Evolutionary conservation across 2,797 vertebrate species (phyloP), one percentile per base, ranked within the genome.

Genomic region (Cryptoprocta ferox): DNA sequence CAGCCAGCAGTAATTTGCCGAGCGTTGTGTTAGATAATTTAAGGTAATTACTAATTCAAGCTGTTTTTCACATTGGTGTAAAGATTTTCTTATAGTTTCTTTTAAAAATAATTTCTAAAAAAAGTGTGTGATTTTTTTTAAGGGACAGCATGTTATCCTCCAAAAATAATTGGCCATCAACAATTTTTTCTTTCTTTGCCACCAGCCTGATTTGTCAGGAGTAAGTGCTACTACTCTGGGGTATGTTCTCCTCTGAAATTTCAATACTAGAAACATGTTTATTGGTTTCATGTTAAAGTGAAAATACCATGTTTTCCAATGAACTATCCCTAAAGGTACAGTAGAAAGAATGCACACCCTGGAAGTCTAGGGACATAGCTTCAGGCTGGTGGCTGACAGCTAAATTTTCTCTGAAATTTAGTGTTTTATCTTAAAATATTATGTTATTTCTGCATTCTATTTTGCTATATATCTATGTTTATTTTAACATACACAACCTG

Each of bases 221-320:
- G 19, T 92, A 76, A 81, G 30, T 61, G 13, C 61, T 70, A 50
- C 18, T 91, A 45, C 8, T 82, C 73, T 94, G 30, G 39, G 28
- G 5, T 63, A 19, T 63, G 15, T 35, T 92, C 13, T 14, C 53
- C 96, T 53, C 53, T 68, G 30, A 82, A 91, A 96, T 82, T 79
- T 30, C 14, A 70, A 10, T 91, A 63, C n/a, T 79, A 70, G 53
- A 91, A 70, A 35, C 37, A n/a, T 2, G 18, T 65, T 93, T 91
- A 59, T 91, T 89, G 6, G 2, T 68, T 89, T 97, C 21, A 70
- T 66, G 21, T 79, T 86, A 94, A 96, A 95, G 95, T 71, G 35
- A 8, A 91, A 87, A 75, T 80, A 13, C 37, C 12, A 48, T 76
- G 18, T 48, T 95, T 95, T 79, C 45, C 50, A 61, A 42, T 68